Conservation (phyloP, 1,140 invertebrate species). For the Cepaea nemoralis region DNA sequence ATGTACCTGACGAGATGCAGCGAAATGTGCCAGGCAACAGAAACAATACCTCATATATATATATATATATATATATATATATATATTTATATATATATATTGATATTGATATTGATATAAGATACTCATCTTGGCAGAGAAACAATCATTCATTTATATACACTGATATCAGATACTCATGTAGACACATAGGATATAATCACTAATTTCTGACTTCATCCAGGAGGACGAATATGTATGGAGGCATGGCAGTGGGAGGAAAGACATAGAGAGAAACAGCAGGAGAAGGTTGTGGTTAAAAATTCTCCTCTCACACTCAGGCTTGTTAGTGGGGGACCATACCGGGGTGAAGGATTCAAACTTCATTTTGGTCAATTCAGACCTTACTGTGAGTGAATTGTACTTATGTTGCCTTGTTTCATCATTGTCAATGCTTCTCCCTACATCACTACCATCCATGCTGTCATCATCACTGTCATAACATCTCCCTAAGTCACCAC, state of each 20-base stretch:
- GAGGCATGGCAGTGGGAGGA: conserved; percentile 37
- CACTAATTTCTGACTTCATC: too few relatives aligned
- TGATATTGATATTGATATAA: too few relatives aligned
- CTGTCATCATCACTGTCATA: background rate
- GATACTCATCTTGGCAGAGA: too few relatives aligned
- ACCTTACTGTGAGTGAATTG: conserved; percentile 27
- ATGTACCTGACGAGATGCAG: too few relatives aligned
- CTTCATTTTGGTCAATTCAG: conserved; percentile 34
- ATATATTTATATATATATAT: too few relatives aligned
- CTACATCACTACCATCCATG: background rate
- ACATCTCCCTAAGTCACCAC: too few relatives aligned
- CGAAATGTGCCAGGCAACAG: too few relatives aligned
- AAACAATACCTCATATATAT: too few relatives aligned
- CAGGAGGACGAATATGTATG: conserved; percentile 32
- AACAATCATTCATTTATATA: too few relatives aligned
- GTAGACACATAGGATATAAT: too few relatives aligned
- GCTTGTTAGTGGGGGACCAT: conserved; percentile 20
- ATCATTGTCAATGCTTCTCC: background rate
- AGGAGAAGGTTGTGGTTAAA: background rate
- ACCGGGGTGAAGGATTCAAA: conserved; percentile 34
- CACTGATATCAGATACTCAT: too few relatives aligned
- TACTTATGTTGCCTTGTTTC: background rate
- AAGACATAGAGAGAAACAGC: background rate
- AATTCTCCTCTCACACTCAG: conserved; percentile 33
- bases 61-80: too few relatives aligned